Evolutionary conservation across 2,888 invertebrate genomes (phyloP).

Genomic region (Clistopyga incitator): DNA sequence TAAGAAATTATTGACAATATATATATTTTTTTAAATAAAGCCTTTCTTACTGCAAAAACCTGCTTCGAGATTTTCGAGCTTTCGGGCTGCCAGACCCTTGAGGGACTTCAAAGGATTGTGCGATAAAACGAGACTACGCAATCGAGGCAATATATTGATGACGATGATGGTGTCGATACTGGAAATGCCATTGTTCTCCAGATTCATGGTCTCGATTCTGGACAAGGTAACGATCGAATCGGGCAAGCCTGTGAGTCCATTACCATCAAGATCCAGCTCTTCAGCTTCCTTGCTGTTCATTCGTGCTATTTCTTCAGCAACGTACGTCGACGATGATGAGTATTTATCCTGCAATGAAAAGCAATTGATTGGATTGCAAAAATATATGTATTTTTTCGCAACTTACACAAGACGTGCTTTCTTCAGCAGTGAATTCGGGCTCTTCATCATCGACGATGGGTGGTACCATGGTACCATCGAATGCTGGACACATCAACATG

Average conservation of each 20-base stretch:
- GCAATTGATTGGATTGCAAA: neutral
- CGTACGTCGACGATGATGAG: conserved; percentile 6
- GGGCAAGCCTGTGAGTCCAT: conserved; percentile 84
- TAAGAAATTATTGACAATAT: no score
- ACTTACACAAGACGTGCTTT: conserved; percentile 29
- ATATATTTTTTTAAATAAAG: no score
- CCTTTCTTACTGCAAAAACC: conserved; percentile 45
- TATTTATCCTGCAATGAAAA: conserved; percentile 22
- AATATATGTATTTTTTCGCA: neutral
- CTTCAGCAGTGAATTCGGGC: conserved; percentile 9
- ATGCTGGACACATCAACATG: neutral
- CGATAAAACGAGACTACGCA: conserved; percentile 39
- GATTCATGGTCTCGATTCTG: conserved; percentile 86
- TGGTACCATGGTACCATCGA: neutral
- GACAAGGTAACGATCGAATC: conserved; percentile 85
- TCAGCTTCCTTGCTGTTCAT: conserved; percentile 8
- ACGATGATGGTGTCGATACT: conserved; percentile 1
- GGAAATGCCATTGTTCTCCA: conserved; percentile 87
- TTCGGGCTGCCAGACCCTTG: conserved; percentile 19
- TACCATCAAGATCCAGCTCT: conserved; percentile 84
- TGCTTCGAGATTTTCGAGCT: conserved; percentile 38
- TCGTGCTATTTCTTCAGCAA: conserved; percentile 13
- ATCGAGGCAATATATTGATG: conserved; percentile 37
- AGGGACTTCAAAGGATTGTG: conserved; percentile 55
- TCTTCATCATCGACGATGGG: neutral